These are phyloP conservation scores for Megaceryle torquata DNA, from an alignment of 2,113 vertebrate species.

Conservation along the genomic window DNA sequence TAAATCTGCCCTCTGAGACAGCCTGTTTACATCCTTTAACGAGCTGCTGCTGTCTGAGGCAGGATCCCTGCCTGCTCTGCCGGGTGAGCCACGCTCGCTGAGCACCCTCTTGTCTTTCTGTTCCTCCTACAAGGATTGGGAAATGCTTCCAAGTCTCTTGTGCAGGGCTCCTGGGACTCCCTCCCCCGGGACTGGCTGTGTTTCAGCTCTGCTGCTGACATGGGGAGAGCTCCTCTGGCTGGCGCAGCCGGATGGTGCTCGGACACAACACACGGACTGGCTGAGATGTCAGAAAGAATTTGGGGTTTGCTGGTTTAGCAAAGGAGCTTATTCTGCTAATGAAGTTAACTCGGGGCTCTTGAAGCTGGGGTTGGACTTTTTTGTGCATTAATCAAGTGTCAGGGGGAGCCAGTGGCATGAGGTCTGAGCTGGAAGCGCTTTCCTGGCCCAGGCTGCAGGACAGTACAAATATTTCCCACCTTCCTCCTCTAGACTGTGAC, in stretches of 20 bases:
- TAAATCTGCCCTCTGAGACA: slow-evolving; percentile 20
- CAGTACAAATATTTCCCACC: not conserved
- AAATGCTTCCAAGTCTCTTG: not conserved
- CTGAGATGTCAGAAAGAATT: not conserved
- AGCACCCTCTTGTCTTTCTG: not conserved
- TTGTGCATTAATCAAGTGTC: not conserved
- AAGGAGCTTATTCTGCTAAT: not conserved
- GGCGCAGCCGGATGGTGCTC: not conserved
- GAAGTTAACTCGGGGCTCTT: not conserved
- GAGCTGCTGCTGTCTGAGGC: not conserved
- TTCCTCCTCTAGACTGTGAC: not conserved
- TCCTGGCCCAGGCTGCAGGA: not conserved
- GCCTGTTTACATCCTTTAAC: not conserved
- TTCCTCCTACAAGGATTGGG: not conserved
- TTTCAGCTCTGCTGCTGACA: not conserved
- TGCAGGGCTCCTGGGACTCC: not conserved
- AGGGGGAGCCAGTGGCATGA: not conserved
- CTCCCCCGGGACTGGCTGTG: not conserved
- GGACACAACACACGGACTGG: not conserved
- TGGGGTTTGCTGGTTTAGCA: not conserved
- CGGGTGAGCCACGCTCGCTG: not conserved
- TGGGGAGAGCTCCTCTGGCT: not conserved
- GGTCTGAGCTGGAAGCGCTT: not conserved
- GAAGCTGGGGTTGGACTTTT: not conserved
- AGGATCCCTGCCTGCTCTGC: not conserved